phyloP scores from a whole-genome alignment of 2,113 vertebrate species.

The Tapirus terrestris region DNA sequence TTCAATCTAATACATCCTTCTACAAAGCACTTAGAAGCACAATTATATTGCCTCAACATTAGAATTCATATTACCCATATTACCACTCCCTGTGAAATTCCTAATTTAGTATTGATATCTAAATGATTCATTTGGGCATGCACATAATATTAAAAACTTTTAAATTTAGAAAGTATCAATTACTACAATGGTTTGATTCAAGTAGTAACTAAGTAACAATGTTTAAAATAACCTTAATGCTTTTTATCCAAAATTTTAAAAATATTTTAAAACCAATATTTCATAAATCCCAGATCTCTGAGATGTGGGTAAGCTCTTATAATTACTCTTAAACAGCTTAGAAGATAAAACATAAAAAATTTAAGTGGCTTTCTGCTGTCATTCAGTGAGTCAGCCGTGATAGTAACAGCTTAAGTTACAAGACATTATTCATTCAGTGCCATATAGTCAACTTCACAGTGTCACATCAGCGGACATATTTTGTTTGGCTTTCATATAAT shows the following conservation, averaged over 20 bases:
- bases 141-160: neutral
- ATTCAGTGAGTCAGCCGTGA: slow-evolving; percentile 25
- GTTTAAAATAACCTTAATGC: slow-evolving; percentile 11
- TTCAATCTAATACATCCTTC: neutral
- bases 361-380: neutral
- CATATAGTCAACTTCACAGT: slow-evolving; percentile 35
- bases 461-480: slow-evolving; percentile 23
- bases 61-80: neutral
- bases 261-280: neutral
- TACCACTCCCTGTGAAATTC: neutral
- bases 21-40: slow-evolving; percentile 11
- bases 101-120: neutral
- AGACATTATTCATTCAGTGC: slow-evolving; percentile 28
- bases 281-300: neutral
- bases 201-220: slow-evolving; percentile 4
- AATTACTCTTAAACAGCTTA: neutral
- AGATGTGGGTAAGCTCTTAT: neutral
- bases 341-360: slow-evolving; percentile 43
- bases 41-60: neutral
- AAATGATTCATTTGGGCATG: neutral
- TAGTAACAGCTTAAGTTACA: slow-evolving; percentile 1
- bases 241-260: neutral
- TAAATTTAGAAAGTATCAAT: slow-evolving; percentile 15
- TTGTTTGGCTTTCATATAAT: slow-evolving; percentile 28
- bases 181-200: neutral